Percentiles rank a stretch among this genome's conserved stretches.
Evolutionary conservation across 2,797 vertebrate genomes (phyloP).

Genomic region (Heliangelus exortis): DNA sequence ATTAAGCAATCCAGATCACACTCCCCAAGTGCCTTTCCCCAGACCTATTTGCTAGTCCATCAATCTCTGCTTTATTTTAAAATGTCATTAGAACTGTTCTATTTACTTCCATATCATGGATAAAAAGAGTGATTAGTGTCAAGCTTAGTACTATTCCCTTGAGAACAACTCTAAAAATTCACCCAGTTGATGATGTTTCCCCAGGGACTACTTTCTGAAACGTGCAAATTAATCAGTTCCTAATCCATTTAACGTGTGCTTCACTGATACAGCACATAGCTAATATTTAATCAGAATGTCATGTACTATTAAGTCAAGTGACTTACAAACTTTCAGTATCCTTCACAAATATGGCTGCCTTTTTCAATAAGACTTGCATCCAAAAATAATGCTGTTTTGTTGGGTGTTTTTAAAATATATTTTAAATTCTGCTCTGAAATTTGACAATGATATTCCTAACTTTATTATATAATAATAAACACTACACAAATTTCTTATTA

Average conservation of each 20-base stretch:
- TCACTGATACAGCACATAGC: conserved; percentile 54
- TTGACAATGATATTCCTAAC: background rate
- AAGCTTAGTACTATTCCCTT: conserved; percentile 41
- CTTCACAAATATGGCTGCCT: background rate
- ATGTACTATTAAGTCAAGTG: background rate
- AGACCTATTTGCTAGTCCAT: conserved; percentile 43
- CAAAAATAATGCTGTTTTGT: background rate
- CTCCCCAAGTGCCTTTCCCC: background rate
- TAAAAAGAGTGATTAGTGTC: conserved; percentile 66
- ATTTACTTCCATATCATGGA: conserved; percentile 46
- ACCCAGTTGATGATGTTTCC: conserved; percentile 63
- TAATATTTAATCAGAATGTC: conserved; percentile 66
- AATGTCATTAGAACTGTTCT: conserved; percentile 40
- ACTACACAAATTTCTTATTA: background rate
- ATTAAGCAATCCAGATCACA: background rate
- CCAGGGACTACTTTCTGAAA: conserved; percentile 40
- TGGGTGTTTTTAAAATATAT: background rate
- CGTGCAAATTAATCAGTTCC: conserved; percentile 61
- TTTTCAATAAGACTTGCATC: background rate
- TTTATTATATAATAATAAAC: no score
- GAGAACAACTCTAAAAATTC: conserved; percentile 53
- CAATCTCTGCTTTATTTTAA: conserved; percentile 34
- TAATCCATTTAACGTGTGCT: conserved; percentile 68
- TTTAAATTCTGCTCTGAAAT: background rate
- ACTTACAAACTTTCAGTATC: conserved; percentile 13